Evolutionary conservation across 2,113 vertebrate species (phyloP).

Genomic region (Pelusios castaneus): DNA sequence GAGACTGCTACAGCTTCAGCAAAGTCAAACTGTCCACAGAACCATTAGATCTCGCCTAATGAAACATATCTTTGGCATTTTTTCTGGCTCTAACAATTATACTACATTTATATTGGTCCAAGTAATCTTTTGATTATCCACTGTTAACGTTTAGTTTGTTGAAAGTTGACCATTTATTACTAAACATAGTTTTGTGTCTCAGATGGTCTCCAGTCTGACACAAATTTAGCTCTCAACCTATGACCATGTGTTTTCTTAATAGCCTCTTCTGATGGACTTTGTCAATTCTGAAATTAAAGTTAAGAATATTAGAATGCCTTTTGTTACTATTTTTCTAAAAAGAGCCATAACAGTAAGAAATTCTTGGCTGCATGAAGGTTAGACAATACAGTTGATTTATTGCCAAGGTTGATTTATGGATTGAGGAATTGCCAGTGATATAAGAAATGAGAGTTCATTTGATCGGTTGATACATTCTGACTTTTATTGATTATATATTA

Average conservation of each 20-base stretch:
- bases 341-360: not conserved
- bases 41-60: not conserved
- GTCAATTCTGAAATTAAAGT: conserved; percentile 16
- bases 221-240: conserved; percentile 15
- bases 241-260: conserved; percentile 30
- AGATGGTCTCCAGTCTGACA: conserved; percentile 16
- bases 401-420: not conserved
- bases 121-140: not conserved
- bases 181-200: not conserved
- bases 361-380: not conserved
- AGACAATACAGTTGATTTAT: not conserved
- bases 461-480: not conserved
- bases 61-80: not conserved
- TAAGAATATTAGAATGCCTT: conserved; percentile 2
- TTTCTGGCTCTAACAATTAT: not conserved
- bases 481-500: not conserved
- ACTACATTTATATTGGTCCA: not conserved
- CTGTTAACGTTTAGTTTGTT: not conserved
- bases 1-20: no score
- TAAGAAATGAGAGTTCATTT: not conserved
- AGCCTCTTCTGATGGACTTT: not conserved
- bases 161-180: not conserved
- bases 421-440: not conserved
- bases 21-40: not conserved
- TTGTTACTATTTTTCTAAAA: conserved; percentile 20